These are phyloP conservation scores for Sapajus apella DNA, from an alignment of 2,113 vertebrate species.

Conservation along the genomic window DNA sequence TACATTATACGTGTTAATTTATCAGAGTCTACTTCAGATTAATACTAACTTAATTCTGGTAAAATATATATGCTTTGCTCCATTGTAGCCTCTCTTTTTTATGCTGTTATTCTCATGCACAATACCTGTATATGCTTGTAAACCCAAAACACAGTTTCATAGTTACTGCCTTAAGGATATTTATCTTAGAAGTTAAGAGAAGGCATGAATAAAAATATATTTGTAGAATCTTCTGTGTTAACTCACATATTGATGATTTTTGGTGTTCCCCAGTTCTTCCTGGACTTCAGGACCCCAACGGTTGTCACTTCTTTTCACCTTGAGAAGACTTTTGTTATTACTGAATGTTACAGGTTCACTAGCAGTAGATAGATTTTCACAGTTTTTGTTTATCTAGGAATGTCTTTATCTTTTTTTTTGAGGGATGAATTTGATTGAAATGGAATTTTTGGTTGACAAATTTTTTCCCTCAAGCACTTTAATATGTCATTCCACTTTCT, in stretches of 20 bases:
- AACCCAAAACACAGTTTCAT: background rate
- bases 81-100: background rate
- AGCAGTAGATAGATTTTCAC: background rate
- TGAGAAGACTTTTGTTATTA: background rate
- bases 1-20: background rate
- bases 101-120: background rate
- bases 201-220: background rate
- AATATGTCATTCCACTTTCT: background rate
- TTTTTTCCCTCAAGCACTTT: background rate
- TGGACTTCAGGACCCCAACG: background rate
- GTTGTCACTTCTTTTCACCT: background rate
- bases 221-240: background rate
- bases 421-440: background rate
- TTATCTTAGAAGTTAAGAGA: conserved; percentile 11
- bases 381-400: background rate
- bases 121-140: background rate
- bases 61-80: background rate
- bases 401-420: background rate
- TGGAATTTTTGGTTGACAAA: background rate
- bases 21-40: background rate
- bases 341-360: background rate
- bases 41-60: background rate
- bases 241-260: background rate
- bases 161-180: background rate
- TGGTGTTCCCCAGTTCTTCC: conserved; percentile 7